Base-by-base conservation (phyloP, 2,888 invertebrate genomes). In the Sympetrum striolatum region DNA sequence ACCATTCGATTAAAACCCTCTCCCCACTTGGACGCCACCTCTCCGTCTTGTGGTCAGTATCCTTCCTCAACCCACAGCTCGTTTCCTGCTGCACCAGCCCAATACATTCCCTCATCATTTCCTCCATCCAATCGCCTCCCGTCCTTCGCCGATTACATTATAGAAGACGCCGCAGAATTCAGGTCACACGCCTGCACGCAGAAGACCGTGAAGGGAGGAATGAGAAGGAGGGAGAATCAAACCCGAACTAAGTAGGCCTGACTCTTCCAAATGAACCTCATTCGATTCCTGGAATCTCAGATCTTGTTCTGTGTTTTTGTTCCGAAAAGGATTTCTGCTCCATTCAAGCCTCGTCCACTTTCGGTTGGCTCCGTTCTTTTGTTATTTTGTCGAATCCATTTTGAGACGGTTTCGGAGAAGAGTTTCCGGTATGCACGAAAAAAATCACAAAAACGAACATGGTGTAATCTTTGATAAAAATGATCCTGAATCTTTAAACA, bases 111-210 rank as follows among this genome's bases (percentile, higher is more conserved):
- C 64, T 64, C 64, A 25, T 73, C 25, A 14, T 31, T 31, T 14
- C 73, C 73, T 73, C 31, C 1, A n/a, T 2, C 64, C 64, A 64
- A 64, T 22, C 64, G n/a, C 58, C 82, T 18, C 22, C 4, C n/a
- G 37, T 64, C 37, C 48, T 48, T n/a, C 86, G 86, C 86, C 86
- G 86, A 64, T 86, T 86, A 60, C 60, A 86, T 60, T 60, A 60
- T 58, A 58, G 60, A 58, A 60, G 53, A 35, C 58, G 53, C 15
- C 12, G 35, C 18, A 37, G 86, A 58, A 86, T 86, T 64, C 86
- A 86, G 86, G 86, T 64, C 86, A 86, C 60, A 86, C 60, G 64
- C 86, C n/a, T 64, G 86, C 86, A 64, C 60, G 86, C 60, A 86
- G 37, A n/a, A 58, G 58, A 58, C 53, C 82, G 58, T 48, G 86